Evolutionary conservation across 2,888 invertebrate species (phyloP), one percentile per base, ranked within the genome.

Genomic region (Synergus japonicus): DNA sequence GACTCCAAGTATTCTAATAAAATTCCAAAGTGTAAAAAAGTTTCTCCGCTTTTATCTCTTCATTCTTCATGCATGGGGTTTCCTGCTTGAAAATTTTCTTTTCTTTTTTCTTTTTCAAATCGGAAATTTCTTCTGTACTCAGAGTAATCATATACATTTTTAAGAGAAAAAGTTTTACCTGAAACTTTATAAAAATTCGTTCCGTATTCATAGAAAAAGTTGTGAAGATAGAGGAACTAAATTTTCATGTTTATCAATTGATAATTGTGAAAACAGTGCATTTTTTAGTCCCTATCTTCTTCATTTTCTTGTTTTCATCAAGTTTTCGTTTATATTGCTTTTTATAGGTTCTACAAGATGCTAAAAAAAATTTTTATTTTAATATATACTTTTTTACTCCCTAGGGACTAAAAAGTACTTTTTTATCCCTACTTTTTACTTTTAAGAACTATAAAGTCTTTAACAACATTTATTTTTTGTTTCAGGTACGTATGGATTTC

Each of bases 401-500:
- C 22, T 29, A 37, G 37, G 4, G 4, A 37, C 37, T 37, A 37
- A 37, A 37, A 4, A 37, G 37, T 37, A 37, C 37, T 37, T 37
- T 37, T 37, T 37, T 3, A 3, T 37, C 3, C 2, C 37, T 37
- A 37, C 37, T 37, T 37, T 37, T 37, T 37, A 37, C 4, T 37
- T 5, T 5, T 37, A 37, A 37, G 37, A 5, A 37, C 4, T 37
- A 4, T 3, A 37, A 37, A 37, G 37, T 64, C 18, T 10, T 64
- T 79, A 54, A 78, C 77, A 76, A 1, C 54, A 81, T 67, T 84
- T 49, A 10, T 82, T 65, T 79, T 82, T 82, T 86, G 84, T 86
- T 87, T 81, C 86, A 86, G 85, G 87, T 86, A 85, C 73, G 86
- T 86, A 86, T 78, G 65, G 73, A 80, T 54, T n/a, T 67, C 18